Percentiles rank a stretch among this genome's conserved stretches.
Conservation (phyloP, 2,113 vertebrate species). For the Eudorcas thomsonii region DNA sequence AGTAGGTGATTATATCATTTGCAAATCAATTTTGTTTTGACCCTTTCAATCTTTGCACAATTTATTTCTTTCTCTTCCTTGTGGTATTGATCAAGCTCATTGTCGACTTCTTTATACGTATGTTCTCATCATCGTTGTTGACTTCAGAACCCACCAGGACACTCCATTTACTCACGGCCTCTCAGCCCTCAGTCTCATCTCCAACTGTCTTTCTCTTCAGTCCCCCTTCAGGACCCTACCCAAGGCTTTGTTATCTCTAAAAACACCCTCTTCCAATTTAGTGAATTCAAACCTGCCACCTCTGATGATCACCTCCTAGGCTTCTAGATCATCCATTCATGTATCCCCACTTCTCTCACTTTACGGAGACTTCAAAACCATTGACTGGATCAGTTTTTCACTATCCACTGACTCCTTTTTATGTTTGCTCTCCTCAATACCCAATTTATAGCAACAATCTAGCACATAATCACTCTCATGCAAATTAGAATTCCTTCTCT, state of each 20-base stretch:
- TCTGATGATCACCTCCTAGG: neutral
- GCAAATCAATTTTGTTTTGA: neutral
- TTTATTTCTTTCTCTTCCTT: neutral
- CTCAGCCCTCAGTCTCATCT: neutral
- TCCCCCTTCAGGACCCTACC: neutral
- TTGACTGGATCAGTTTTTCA: neutral
- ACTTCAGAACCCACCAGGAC: neutral
- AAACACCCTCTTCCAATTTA: neutral
- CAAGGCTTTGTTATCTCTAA: neutral
- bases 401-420: neutral
- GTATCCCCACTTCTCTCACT: neutral
- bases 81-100: neutral
- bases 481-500: neutral
- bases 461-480: neutral
- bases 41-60: neutral
- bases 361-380: neutral
- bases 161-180: neutral
- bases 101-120: neutral
- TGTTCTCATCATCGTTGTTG: neutral
- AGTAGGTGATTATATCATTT: neutral
- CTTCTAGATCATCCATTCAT: neutral
- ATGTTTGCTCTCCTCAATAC: neutral
- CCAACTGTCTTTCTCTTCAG: neutral
- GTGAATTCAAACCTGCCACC: neutral
- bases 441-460: neutral